Percentiles rank a stretch among this genome's conserved stretches.
Evolutionary conservation across 2,797 vertebrate species (phyloP).

Genomic region (Esox lucius): DNA sequence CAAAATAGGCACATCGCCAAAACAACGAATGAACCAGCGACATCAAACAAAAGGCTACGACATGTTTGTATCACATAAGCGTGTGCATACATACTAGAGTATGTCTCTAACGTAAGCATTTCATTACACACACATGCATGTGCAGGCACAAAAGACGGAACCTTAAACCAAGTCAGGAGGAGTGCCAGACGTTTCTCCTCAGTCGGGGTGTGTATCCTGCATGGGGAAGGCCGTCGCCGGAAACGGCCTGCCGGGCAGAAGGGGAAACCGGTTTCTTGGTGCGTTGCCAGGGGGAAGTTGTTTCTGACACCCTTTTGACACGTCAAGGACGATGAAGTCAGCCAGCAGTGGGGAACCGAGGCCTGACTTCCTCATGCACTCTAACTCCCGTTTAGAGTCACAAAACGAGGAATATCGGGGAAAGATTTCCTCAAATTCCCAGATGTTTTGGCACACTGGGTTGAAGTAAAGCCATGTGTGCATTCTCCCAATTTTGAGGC

Average conservation of each 20-base stretch:
- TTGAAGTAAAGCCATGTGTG: not conserved
- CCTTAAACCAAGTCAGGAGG: not conserved
- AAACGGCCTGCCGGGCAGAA: constrained; percentile 34
- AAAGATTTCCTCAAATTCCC: not conserved
- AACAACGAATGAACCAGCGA: too few species aligned
- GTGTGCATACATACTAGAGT: too few species aligned
- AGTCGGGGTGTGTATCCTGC: constrained; percentile 68
- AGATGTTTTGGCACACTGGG: not conserved
- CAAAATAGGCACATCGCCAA: too few species aligned
- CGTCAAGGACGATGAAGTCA: constrained; percentile 43
- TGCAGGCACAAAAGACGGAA: not conserved
- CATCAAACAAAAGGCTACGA: too few species aligned
- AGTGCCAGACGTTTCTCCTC: not conserved
- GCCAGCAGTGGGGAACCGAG: constrained; percentile 33
- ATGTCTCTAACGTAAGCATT: too few species aligned
- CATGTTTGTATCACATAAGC: not conserved
- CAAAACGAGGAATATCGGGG: constrained; percentile 22
- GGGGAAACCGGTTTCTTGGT: constrained; percentile 67
- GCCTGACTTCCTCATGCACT: not conserved
- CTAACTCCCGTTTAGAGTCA: constrained; percentile 41
- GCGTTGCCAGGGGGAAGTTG: constrained; percentile 62
- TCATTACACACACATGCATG: too few species aligned
- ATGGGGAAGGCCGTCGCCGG: constrained; percentile 51
- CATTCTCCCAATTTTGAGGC: not conserved
- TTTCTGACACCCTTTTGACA: constrained; percentile 29